phyloP scores from a whole-genome alignment of 1,140 invertebrate species.

The Leptopilina clavipes region DNA sequence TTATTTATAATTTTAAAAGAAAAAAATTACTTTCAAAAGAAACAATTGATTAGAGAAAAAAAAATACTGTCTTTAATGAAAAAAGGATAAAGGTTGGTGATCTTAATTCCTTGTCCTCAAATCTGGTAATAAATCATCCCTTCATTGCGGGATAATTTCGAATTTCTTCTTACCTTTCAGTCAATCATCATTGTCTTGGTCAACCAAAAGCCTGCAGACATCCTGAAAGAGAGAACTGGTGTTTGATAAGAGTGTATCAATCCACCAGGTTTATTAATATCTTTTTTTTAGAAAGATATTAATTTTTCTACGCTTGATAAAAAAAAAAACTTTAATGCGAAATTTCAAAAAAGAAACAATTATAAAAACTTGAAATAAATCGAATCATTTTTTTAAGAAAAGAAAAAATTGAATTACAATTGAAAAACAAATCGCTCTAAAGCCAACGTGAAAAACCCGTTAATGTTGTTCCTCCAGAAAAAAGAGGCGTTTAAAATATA shows the following conservation, averaged over 20 bases:
- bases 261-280: conserved; percentile 74
- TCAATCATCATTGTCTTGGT: conserved; percentile 65
- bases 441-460: too few species aligned
- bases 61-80: neutral
- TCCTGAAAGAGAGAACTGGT: conserved; percentile 82
- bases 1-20: neutral
- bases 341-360: conserved; percentile 12
- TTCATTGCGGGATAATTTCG: conserved; percentile 23
- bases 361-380: too few species aligned
- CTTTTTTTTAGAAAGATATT: conserved; percentile 54
- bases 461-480: too few species aligned
- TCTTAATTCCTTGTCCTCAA: neutral
- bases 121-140: conserved; percentile 1
- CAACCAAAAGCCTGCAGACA: conserved; percentile 68
- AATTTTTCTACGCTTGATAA: conserved; percentile 25
- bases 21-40: neutral
- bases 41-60: neutral
- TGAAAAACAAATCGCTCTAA: too few species aligned
- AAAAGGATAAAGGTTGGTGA: neutral
- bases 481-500: too few species aligned
- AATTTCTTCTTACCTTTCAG: conserved; percentile 68
- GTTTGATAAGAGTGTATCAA: conserved; percentile 79
- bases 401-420: too few species aligned
- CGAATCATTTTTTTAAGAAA: too few species aligned
- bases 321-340: neutral